Conservation (phyloP, 2,888 invertebrate genomes). For the Cenopis cana region DNA sequence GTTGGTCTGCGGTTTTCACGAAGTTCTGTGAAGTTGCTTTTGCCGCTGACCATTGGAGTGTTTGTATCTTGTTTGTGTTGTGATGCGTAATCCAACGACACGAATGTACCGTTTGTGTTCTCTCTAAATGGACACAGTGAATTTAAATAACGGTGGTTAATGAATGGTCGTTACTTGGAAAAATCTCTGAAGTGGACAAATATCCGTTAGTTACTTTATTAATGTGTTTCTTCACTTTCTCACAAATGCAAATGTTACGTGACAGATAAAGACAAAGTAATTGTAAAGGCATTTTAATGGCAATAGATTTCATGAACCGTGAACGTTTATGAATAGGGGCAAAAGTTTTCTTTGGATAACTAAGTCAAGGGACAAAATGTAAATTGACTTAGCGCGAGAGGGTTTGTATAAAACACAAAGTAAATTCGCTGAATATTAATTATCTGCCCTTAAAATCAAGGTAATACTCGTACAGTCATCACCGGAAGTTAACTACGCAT, state of each 20-base stretch:
- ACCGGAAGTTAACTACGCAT: no score
- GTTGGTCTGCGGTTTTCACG: not conserved
- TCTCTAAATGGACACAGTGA: slow-evolving; percentile 13
- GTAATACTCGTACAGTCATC: no score
- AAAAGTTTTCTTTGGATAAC: not conserved
- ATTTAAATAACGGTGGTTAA: slow-evolving; percentile 12
- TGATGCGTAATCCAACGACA: slow-evolving; percentile 2
- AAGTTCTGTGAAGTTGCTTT: not conserved
- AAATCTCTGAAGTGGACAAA: no score
- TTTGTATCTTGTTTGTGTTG: slow-evolving; percentile 12
- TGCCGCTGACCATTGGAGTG: not conserved
- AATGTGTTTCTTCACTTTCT: no score
- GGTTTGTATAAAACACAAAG: not conserved
- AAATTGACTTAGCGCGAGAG: not conserved
- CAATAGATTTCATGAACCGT: no score
- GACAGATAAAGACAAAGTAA: no score
- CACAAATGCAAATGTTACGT: no score
- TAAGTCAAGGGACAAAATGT: not conserved
- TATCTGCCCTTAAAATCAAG: no score
- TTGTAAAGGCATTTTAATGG: no score
- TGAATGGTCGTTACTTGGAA: not conserved
- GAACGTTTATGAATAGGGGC: no score
- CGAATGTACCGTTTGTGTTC: slow-evolving; percentile 15
- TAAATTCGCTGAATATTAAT: not conserved
- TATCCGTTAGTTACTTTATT: no score